Conservation (phyloP, 2,797 vertebrate genomes). For the Limosa lapponica region DNA sequence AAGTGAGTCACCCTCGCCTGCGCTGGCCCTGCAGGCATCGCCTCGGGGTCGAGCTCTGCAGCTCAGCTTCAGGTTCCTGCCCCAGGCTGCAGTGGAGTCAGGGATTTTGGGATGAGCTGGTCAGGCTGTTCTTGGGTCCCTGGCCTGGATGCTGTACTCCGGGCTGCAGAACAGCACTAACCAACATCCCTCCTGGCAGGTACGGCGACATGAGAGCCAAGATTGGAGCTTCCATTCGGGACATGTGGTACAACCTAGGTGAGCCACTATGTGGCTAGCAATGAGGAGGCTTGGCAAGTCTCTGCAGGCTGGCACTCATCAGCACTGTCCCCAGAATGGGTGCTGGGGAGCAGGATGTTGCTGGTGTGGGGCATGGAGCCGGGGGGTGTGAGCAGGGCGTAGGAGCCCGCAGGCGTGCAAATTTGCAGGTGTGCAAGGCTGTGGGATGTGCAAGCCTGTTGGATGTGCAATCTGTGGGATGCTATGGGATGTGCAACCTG, state of each 20-base stretch:
- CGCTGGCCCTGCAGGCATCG: rapidly evolving
- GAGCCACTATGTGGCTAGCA: rapidly evolving
- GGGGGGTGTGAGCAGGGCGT: too few species aligned
- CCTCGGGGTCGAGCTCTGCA: not conserved
- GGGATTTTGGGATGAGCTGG: not conserved
- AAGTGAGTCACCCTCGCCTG: not conserved
- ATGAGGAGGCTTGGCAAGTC: too few species aligned
- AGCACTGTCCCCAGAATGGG: rapidly evolving
- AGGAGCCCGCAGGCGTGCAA: rapidly evolving
- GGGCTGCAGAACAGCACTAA: not conserved
- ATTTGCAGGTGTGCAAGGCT: not conserved
- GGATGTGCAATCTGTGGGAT: not conserved
- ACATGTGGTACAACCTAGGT: constrained; percentile 73
- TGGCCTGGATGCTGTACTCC: rapidly evolving
- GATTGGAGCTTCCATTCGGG: constrained; percentile 34
- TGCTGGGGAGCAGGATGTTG: rapidly evolving
- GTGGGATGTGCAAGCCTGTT: not conserved
- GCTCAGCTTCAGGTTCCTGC: not conserved
- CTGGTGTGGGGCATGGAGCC: rapidly evolving
- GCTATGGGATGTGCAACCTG: not conserved
- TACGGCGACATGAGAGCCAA: constrained; percentile 61
- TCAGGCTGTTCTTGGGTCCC: not conserved
- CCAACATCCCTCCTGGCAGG: not conserved
- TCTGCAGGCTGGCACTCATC: not conserved
- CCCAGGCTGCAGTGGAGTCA: not conserved